Conservation (phyloP, 2,113 vertebrate genomes). For the Glareola pratincola region DNA sequence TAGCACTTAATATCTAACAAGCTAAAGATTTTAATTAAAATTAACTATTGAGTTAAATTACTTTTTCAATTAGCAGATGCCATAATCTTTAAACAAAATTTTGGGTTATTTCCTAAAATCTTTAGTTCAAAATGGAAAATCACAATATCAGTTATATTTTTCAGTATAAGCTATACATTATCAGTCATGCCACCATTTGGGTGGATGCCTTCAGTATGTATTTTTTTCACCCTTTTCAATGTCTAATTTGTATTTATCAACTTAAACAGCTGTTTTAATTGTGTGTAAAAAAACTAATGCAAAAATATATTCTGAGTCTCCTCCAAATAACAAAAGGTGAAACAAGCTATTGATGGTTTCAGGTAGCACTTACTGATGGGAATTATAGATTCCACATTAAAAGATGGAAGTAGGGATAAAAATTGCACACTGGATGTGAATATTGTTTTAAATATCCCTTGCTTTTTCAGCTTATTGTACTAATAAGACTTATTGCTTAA, state of each 20-base stretch:
- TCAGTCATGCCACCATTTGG: not conserved
- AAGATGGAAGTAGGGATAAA: constrained; percentile 10
- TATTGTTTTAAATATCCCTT: constrained; percentile 15
- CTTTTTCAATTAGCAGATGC: not conserved
- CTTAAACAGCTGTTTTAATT: not conserved
- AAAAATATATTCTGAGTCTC: not conserved
- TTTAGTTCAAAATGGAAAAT: not conserved
- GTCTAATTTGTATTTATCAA: constrained; percentile 24
- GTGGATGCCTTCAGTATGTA: not conserved
- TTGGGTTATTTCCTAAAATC: not conserved
- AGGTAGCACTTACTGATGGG: constrained; percentile 41
- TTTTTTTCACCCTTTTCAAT: not conserved
- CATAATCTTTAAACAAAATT: not conserved
- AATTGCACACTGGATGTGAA: constrained; percentile 7
- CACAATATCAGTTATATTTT: not conserved
- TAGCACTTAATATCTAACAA: not conserved
- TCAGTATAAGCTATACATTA: not conserved
- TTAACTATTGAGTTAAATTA: not conserved
- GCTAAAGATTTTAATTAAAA: constrained; percentile 14
- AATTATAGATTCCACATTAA: not conserved
- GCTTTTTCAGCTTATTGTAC: constrained; percentile 6
- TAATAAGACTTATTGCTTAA: not conserved
- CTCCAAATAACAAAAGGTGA: not conserved
- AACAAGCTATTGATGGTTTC: not conserved
- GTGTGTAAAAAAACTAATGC: not conserved